These are phyloP conservation scores for Rattus rattus DNA, from an alignment of 2,113 vertebrate genomes.

Conservation along the genomic window DNA sequence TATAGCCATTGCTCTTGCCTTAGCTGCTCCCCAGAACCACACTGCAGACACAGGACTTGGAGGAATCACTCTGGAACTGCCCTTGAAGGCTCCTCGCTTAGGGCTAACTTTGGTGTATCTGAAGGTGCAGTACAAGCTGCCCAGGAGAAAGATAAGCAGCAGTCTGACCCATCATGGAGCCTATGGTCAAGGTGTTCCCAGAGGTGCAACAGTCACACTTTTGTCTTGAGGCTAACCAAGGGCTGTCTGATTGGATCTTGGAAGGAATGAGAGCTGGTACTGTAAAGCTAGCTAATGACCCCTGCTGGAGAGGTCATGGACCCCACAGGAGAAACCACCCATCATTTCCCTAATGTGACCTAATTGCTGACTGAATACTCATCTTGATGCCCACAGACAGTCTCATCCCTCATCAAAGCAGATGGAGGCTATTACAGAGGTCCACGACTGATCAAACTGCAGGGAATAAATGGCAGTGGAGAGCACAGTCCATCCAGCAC, in stretches of 20 bases:
- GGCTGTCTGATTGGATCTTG: neutral
- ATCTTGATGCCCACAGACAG: neutral
- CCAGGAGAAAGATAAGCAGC: neutral
- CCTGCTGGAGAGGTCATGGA: neutral
- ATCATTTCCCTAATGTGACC: neutral
- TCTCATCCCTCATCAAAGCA: neutral
- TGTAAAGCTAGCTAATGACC: neutral
- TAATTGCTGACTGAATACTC: neutral
- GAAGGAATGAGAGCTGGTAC: neutral
- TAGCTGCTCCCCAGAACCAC: too few species aligned
- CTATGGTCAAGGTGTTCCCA: neutral
- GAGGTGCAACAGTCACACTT: too few species aligned
- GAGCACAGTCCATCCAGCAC: neutral
- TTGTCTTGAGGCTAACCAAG: neutral
- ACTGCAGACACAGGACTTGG: neutral
- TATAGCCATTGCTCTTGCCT: neutral
- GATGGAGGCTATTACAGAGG: neutral
- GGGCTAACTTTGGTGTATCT: neutral
- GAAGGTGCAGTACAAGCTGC: neutral
- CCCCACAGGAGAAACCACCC: neutral
- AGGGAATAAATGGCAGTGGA: neutral
- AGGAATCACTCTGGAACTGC: neutral
- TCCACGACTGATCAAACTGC: neutral
- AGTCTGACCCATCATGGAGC: neutral
- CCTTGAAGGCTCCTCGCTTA: neutral